Percentiles rank a stretch among this genome's conserved stretches.
Evolutionary conservation across 2,888 invertebrate genomes (phyloP).

Genomic region (Bombylius major): DNA sequence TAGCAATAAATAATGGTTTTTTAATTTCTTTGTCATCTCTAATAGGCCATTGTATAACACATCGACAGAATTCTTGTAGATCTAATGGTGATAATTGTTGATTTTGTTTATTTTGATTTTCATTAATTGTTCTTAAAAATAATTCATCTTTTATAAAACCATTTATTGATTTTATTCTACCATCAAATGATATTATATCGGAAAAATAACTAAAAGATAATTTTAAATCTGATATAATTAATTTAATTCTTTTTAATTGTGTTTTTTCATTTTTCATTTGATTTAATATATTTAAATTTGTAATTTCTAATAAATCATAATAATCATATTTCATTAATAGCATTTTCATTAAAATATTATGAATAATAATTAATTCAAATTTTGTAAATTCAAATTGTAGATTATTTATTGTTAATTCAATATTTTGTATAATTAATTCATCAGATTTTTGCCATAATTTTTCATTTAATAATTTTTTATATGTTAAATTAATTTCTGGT

Average conservation of each 20-base stretch:
- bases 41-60: background rate
- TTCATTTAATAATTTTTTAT: background rate
- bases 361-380: background rate
- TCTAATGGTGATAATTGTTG: background rate
- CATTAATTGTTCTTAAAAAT: background rate
- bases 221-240: background rate
- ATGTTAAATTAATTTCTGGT: background rate
- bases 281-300: background rate
- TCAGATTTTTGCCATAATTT: background rate
- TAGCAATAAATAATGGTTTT: conserved; percentile 40
- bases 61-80: background rate
- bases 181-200: background rate
- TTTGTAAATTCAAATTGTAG: background rate
- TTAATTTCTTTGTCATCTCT: background rate
- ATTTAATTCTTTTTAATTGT: background rate
- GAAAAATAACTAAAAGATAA: background rate
- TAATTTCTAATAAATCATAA: background rate
- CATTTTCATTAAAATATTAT: background rate
- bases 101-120: background rate
- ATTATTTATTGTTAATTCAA: background rate
- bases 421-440: background rate
- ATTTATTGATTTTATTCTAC: background rate
- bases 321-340: no score
- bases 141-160: background rate
- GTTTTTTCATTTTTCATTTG: background rate